Conservation (phyloP, 2,113 vertebrate genomes). For the Bucco capensis region DNA sequence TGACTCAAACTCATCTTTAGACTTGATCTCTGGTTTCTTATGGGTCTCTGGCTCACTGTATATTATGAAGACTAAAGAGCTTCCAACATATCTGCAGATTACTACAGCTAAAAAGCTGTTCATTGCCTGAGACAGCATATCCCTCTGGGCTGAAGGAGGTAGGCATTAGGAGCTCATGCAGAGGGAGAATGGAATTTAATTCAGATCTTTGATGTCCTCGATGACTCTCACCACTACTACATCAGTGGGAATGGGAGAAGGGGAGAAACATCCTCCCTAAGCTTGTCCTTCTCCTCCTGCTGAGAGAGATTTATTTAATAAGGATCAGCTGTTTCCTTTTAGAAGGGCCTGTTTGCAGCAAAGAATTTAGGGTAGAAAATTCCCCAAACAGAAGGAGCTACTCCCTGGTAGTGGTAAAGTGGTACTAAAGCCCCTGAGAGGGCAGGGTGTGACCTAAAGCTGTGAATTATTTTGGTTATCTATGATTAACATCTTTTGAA, state of each 20-base stretch:
- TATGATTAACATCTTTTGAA: not conserved
- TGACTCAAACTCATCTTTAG: not conserved
- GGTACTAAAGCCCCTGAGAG: not conserved
- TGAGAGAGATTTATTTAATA: not conserved
- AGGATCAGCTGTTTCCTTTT: not conserved
- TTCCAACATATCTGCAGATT: not conserved
- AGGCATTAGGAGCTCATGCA: accelerated
- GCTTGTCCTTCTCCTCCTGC: not conserved
- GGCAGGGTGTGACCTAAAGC: not conserved
- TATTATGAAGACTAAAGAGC: not conserved
- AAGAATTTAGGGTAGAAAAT: not conserved
- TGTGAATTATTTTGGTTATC: not conserved
- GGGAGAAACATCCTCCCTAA: not conserved
- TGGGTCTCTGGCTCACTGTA: not conserved
- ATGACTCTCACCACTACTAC: not conserved
- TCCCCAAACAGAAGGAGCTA: not conserved
- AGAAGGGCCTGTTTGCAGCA: not conserved
- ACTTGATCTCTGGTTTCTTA: not conserved
- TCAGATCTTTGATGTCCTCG: not conserved
- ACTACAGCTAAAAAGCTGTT: not conserved
- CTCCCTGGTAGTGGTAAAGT: accelerated
- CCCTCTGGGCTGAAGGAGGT: accelerated
- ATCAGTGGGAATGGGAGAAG: accelerated
- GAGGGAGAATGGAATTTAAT: not conserved
- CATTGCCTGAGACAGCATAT: not conserved